Conservation (phyloP, 2,113 vertebrate species). For the Mesembrinibis cayennensis region DNA sequence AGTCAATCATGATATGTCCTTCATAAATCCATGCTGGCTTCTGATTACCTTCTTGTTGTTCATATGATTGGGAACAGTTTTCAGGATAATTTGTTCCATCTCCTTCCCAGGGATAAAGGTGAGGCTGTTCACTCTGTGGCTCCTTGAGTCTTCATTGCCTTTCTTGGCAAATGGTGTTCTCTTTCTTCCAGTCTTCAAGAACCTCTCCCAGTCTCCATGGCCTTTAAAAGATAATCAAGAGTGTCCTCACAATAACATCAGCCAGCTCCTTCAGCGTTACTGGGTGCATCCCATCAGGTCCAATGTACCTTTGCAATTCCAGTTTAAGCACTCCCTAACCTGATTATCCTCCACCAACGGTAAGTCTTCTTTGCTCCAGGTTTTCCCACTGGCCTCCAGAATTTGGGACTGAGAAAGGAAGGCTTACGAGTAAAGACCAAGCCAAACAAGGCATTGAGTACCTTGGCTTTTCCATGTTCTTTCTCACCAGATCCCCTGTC, state of each 20-base stretch:
- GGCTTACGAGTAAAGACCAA: background rate
- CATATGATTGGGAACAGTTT: background rate
- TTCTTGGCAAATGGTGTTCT: background rate
- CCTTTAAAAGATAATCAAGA: background rate
- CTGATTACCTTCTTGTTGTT: background rate
- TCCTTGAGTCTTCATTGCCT: background rate
- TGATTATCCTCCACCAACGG: background rate
- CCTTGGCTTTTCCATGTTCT: background rate
- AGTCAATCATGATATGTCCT: background rate
- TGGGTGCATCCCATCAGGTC: no score
- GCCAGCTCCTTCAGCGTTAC: background rate
- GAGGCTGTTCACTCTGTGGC: no score
- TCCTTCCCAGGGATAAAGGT: background rate
- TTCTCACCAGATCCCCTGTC: background rate
- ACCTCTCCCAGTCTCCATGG: background rate
- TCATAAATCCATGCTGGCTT: background rate
- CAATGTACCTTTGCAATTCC: background rate
- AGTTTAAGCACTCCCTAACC: background rate
- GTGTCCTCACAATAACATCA: background rate
- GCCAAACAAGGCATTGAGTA: background rate
- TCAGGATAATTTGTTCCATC: background rate
- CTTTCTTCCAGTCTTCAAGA: background rate
- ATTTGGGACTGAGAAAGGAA: background rate
- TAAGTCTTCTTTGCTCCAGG: background rate
- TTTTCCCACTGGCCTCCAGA: background rate